Conservation (phyloP, 2,888 invertebrate genomes). For the Ypsolopha sequella region DNA sequence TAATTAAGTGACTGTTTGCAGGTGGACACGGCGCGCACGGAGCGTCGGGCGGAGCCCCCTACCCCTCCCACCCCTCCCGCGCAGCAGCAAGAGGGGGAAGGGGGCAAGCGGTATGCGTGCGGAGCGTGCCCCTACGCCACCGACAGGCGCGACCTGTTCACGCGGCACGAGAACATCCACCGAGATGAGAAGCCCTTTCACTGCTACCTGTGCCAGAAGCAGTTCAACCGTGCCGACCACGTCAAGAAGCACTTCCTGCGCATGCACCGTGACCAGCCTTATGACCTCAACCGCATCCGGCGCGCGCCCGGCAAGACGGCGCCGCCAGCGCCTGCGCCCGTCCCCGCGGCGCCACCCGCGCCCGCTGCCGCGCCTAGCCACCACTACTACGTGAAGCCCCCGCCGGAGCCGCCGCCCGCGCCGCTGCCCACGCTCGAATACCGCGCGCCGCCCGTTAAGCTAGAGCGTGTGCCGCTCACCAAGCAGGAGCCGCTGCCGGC, state of each 20-base stretch:
- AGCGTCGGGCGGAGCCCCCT: slow-evolving; percentile 24
- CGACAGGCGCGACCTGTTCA: slow-evolving; percentile 90
- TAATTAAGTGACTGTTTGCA: slow-evolving; percentile 24
- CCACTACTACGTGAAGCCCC: slow-evolving; percentile 37
- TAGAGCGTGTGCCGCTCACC: slow-evolving; percentile 46
- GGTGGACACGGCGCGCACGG: slow-evolving; percentile 37
- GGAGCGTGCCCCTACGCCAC: slow-evolving; percentile 92
- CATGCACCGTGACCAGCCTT: slow-evolving; percentile 92
- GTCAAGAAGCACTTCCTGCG: slow-evolving; percentile 94
- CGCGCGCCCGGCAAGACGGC: slow-evolving; percentile 72
- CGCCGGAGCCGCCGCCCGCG: slow-evolving; percentile 62
- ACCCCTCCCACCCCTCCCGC: slow-evolving; percentile 19
- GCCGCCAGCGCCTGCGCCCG: slow-evolving; percentile 21
- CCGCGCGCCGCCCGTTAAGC: slow-evolving; percentile 35
- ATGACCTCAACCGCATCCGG: slow-evolving; percentile 86
- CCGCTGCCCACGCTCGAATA: slow-evolving; percentile 16
- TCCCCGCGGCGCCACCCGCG: slow-evolving; percentile 11
- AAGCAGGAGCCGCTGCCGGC: slow-evolving; percentile 31
- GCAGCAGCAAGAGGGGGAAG: slow-evolving; percentile 13
- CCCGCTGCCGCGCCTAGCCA: slow-evolving; percentile 7
- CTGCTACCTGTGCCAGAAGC: slow-evolving; percentile 92
- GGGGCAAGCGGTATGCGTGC: slow-evolving; percentile 84
- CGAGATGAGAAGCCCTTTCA: slow-evolving; percentile 94
- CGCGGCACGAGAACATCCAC: slow-evolving; percentile 93
- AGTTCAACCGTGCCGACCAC: slow-evolving; percentile 94